phyloP scores from a whole-genome alignment of 2,113 vertebrate species.

The Myotis yumanensis region DNA sequence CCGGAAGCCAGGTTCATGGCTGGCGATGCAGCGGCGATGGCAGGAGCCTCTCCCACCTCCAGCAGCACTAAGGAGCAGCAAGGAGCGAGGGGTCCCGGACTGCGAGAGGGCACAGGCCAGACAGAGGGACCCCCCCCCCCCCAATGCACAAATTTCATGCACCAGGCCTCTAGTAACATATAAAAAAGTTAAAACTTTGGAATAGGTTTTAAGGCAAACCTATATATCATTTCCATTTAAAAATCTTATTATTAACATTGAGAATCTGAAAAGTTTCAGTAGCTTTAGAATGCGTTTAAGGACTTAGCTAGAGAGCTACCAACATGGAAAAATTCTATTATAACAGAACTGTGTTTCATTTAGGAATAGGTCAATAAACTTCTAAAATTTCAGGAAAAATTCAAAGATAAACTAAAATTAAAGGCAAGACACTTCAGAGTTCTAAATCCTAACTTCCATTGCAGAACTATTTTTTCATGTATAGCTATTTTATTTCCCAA shows the following conservation, averaged over 20 bases:
- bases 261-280: not conserved
- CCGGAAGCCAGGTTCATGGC: too few relatives aligned
- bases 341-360: not conserved
- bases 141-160: too few relatives aligned
- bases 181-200: not conserved
- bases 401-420: slow-evolving; percentile 5
- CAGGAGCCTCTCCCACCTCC: too few relatives aligned
- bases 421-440: not conserved
- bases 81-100: too few relatives aligned
- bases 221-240: not conserved
- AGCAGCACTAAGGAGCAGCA: too few relatives aligned
- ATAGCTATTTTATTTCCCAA: not conserved
- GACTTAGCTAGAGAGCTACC: not conserved
- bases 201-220: not conserved
- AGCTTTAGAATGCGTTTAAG: not conserved
- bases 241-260: not conserved
- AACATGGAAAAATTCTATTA: not conserved
- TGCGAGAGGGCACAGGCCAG: too few relatives aligned
- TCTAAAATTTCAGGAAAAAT: slow-evolving; percentile 30
- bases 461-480: not conserved
- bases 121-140: too few relatives aligned
- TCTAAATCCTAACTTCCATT: not conserved
- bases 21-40: too few relatives aligned
- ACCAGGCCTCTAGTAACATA: not conserved
- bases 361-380: not conserved